Conservation (phyloP, 2,797 vertebrate species). For the Sphenodon punctatus region DNA sequence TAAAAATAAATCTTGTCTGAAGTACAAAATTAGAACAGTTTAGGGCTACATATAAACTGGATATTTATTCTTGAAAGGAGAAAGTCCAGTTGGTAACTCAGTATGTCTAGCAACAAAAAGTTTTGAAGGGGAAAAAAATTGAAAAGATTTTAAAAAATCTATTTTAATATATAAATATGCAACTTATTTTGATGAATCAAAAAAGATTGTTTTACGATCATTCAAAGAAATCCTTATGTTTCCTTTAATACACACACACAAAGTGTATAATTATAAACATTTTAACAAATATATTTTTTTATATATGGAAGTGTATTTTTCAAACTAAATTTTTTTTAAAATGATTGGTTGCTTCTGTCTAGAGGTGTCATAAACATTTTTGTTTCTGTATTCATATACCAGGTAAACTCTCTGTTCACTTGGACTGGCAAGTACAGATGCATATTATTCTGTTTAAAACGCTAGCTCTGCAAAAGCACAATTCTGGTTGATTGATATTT, state of each 20-base stretch:
- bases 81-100: not conserved
- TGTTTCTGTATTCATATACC: not conserved
- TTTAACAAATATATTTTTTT: not conserved
- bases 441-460: not conserved
- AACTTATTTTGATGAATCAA: not conserved
- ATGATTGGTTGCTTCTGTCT: not conserved
- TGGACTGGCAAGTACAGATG: conserved; percentile 23
- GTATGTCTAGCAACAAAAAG: conserved; percentile 23
- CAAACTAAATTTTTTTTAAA: not conserved
- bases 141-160: not conserved
- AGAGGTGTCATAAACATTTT: too few species aligned
- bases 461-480: conserved; percentile 22
- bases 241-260: too few species aligned
- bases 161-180: not conserved
- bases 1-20: not conserved
- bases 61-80: not conserved
- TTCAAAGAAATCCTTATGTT: too few species aligned
- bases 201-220: too few species aligned
- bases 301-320: not conserved
- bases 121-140: not conserved
- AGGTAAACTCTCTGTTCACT: conserved; percentile 42
- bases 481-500: conserved; percentile 68
- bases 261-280: too few species aligned
- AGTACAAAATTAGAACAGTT: not conserved
- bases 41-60: not conserved